These are phyloP conservation scores for Mythimna ferrago DNA, from an alignment of 2,888 invertebrate species.

Conservation along the genomic window DNA sequence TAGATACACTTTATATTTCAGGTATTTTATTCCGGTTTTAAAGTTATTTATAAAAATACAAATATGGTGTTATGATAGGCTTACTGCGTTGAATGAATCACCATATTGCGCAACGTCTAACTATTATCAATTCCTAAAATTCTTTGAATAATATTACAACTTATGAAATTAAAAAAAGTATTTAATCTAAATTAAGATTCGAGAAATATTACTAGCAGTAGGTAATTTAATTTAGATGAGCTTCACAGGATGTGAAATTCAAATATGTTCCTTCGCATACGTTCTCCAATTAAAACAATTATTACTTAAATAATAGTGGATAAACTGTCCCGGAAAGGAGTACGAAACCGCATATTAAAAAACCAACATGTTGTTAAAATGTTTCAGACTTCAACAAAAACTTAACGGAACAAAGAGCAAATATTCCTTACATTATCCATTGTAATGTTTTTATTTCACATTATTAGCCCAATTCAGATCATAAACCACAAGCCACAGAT, in stretches of 20 bases:
- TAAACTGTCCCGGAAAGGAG: conserved; percentile 35
- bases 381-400: conserved; percentile 53
- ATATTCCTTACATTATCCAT: conserved; percentile 64
- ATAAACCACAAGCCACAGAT: conserved; percentile 81
- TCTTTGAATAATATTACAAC: too few species aligned
- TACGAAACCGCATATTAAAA: conserved; percentile 42
- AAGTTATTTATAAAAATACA: too few species aligned
- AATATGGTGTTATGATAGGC: too few species aligned
- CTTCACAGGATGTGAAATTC: background rate
- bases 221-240: too few species aligned
- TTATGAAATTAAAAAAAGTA: too few species aligned
- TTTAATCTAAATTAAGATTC: too few species aligned
- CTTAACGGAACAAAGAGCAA: conserved; percentile 58
- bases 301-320: conserved; percentile 19
- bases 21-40: too few species aligned
- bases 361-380: conserved; percentile 40
- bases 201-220: too few species aligned
- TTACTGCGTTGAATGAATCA: too few species aligned
- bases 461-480: conserved; percentile 68
- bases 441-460: conserved; percentile 66
- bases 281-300: conserved; percentile 14
- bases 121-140: too few species aligned
- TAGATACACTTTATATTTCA: too few species aligned
- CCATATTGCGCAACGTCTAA: too few species aligned
- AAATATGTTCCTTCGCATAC: conserved; percentile 8